Percentiles rank a stretch among this genome's conserved stretches.
These are phyloP conservation scores for Apogon hyalosoma DNA, from an alignment of 2,797 vertebrate genomes.

Conservation along the genomic window DNA sequence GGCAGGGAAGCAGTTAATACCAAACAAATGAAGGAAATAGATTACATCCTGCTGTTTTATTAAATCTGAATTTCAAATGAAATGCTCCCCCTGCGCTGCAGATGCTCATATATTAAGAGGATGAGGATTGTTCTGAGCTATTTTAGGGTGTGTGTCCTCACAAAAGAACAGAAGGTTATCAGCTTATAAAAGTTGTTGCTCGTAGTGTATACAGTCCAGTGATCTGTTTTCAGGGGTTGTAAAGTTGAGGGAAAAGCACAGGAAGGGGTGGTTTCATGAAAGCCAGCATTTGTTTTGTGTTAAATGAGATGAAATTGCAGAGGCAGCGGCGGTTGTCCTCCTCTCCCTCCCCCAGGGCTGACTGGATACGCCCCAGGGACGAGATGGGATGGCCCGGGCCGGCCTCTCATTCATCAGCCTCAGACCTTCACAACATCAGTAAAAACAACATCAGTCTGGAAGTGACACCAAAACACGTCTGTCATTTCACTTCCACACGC, in stretches of 20 bases:
- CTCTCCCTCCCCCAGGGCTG: slow-evolving; percentile 68
- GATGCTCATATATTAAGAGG: slow-evolving; percentile 45
- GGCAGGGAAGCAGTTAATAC: slow-evolving; percentile 92
- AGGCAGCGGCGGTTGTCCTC: slow-evolving; percentile 64
- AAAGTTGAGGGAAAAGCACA: slow-evolving; percentile 18
- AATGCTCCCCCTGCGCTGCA: slow-evolving; percentile 86
- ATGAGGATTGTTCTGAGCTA: slow-evolving; percentile 22
- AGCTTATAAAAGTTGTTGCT: slow-evolving; percentile 1
- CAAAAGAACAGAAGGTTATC: background rate
- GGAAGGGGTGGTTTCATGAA: slow-evolving; percentile 27
- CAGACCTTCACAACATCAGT: slow-evolving; percentile 34
- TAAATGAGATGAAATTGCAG: slow-evolving; percentile 69
- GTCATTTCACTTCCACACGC: background rate
- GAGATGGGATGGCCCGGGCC: slow-evolving; percentile 62
- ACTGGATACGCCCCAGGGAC: slow-evolving; percentile 69
- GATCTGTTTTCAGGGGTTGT: slow-evolving; percentile 16
- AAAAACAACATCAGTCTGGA: slow-evolving; percentile 21
- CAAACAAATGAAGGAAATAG: slow-evolving; percentile 94
- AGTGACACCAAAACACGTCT: slow-evolving; percentile 5
- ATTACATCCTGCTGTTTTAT: slow-evolving; percentile 93
- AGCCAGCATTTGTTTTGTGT: slow-evolving; percentile 58
- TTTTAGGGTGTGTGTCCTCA: slow-evolving; percentile 23
- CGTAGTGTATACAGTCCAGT: background rate
- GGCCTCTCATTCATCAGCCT: slow-evolving; percentile 69
- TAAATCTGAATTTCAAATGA: slow-evolving; percentile 98